phyloP scores from a whole-genome alignment of 2,797 vertebrate species.

The Sciaenops ocellatus region DNA sequence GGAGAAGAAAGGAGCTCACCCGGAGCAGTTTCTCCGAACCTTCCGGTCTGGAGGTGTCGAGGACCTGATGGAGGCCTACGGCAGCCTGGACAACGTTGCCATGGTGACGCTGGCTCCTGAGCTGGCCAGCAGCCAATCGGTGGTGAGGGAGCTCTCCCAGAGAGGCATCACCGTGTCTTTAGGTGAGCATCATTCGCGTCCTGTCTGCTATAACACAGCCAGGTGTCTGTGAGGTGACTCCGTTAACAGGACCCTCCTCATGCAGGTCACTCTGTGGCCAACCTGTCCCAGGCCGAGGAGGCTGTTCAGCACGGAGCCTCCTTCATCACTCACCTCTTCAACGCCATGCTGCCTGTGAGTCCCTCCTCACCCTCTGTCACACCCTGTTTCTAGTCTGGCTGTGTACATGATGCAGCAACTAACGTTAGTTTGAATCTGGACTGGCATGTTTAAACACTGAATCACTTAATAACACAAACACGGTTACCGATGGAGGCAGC shows the following conservation, averaged over 20 bases:
- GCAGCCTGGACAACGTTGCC: constrained; percentile 87
- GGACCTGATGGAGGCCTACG: constrained; percentile 89
- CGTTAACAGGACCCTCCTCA: background rate
- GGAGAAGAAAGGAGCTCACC: constrained; percentile 96
- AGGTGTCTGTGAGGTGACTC: too few species aligned
- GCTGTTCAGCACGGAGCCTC: constrained; percentile 91
- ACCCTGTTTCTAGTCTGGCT: background rate
- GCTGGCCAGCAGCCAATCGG: constrained; percentile 87
- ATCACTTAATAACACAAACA: too few species aligned
- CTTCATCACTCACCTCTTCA: constrained; percentile 99
- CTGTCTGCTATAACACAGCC: background rate
- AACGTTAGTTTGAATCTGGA: too few species aligned
- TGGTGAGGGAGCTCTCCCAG: constrained; percentile 87
- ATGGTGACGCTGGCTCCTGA: constrained; percentile 95
- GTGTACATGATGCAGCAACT: background rate
- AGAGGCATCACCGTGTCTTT: constrained; percentile 91
- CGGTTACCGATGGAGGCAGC: too few species aligned
- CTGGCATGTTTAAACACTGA: too few species aligned
- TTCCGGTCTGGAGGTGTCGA: constrained; percentile 82
- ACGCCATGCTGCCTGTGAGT: constrained; percentile 97
- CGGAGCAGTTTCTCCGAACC: constrained; percentile 87
- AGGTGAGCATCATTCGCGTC: constrained; percentile 80
- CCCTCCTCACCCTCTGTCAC: background rate
- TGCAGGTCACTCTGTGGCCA: constrained; percentile 93
- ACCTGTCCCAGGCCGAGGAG: constrained; percentile 92